Evolutionary conservation across 2,888 invertebrate genomes (phyloP), one percentile per base, ranked within the genome.

Genomic region (Folsomia candida): DNA sequence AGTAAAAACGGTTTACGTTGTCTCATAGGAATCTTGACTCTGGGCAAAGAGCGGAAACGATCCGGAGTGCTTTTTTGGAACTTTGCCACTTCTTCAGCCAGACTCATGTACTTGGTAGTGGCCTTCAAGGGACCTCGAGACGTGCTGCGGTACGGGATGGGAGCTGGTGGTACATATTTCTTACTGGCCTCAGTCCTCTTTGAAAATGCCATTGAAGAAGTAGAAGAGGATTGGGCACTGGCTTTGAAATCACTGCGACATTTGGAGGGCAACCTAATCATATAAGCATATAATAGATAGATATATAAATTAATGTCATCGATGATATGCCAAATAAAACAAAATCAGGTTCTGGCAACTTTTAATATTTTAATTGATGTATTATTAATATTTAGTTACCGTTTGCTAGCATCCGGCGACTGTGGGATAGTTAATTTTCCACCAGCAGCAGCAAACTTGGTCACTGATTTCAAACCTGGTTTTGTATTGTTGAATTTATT

Each of bases 31-130:
- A 73, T 2, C 4, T 24, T 72, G 11, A 73, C 73, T 1, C 73
- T 78, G 4, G 80, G 81, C 25, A 80, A 81, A 0, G 84, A 82
- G 58, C 84, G 84, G 78, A 87, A 89, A 28, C 88, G 84, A 14
- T 86, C 86, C 2, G 89, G 88, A 3, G 88, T 88, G 78, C 86
- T 86, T 70, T 83, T 85, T 75, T 87, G 86, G 81, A 84, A 87
- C 72, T 86, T 86, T 72, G 85, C 85, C 67, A 88, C 83, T 67
- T 85, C 85, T 81, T 88, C 87, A 6, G 88, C 88, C 84, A 87
- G 84, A 1, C 87, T 86, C n/a, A 87, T 85, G 81, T 86, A 88
- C n/a, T n/a, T n/a, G 68, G 80, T 60, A 51, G 26, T 61, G 1
- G 28, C 72, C 26, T 69, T 69, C 6, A 69, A 18, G 2, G 68